Percentiles rank a stretch among this genome's conserved stretches.
phyloP scores from a whole-genome alignment of 2,888 invertebrate species.

The Dione juno region DNA sequence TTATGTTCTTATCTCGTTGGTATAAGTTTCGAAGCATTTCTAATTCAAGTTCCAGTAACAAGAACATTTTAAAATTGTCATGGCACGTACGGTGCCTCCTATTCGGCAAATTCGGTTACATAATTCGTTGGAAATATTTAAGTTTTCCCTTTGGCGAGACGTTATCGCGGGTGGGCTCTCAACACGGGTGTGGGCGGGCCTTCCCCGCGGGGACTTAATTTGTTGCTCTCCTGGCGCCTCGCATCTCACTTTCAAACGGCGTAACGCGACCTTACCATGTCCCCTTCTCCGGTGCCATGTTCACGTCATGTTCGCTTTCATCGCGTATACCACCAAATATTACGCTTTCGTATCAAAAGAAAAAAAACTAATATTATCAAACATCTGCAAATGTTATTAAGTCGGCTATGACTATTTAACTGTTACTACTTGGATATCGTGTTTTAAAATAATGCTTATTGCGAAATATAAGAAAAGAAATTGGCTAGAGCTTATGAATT shows the following conservation, averaged over 20 bases:
- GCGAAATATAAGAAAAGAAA: background rate
- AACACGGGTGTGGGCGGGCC: slow-evolving; percentile 68
- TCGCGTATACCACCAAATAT: slow-evolving; percentile 44
- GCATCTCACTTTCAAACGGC: slow-evolving; percentile 82
- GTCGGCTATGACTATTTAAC: too few relatives aligned
- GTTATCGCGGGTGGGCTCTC: slow-evolving; percentile 77
- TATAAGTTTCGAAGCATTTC: background rate
- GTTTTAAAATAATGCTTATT: background rate
- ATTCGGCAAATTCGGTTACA: slow-evolving; percentile 74
- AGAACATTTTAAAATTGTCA: slow-evolving; percentile 52
- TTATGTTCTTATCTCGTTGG: too few relatives aligned
- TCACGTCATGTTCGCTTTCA: slow-evolving; percentile 65
- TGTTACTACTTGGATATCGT: background rate
- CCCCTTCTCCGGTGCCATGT: slow-evolving; percentile 67
- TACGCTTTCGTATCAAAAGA: slow-evolving; percentile 14
- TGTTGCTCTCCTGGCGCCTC: slow-evolving; percentile 83
- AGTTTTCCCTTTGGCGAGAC: slow-evolving; percentile 79
- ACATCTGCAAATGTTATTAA: background rate
- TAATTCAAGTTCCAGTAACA: slow-evolving; percentile 25
- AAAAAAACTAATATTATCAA: slow-evolving; percentile 8
- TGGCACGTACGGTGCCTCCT: slow-evolving; percentile 74
- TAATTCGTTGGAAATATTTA: slow-evolving; percentile 79
- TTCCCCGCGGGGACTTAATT: slow-evolving; percentile 81
- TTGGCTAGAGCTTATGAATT: background rate
- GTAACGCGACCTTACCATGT: slow-evolving; percentile 80